Evolutionary conservation across 2,888 invertebrate species (phyloP).

Genomic region (Hymenopus coronatus): DNA sequence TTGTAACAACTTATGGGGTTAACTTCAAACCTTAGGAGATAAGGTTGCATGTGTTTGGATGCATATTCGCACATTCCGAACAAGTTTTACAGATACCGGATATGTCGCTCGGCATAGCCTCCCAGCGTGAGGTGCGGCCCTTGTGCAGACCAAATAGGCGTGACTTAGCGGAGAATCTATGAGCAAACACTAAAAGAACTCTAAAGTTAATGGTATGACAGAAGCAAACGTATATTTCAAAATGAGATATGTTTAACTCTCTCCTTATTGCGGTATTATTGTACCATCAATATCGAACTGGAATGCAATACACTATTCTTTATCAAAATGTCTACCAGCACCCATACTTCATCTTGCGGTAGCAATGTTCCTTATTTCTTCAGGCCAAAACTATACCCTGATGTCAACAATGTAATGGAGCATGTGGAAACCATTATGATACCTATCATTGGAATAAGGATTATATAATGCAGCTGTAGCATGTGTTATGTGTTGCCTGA

Average conservation of each 20-base stretch:
- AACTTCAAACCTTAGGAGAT: no score
- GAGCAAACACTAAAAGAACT: not conserved
- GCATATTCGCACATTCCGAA: not conserved
- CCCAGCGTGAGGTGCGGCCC: not conserved
- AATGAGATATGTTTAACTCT: not conserved
- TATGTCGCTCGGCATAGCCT: not conserved
- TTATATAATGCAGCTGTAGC: no score
- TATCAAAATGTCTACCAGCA: not conserved
- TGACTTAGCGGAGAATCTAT: not conserved
- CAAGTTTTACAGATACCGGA: not conserved
- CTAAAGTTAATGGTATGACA: not conserved
- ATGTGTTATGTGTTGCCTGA: no score
- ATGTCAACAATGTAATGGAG: no score
- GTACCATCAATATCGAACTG: not conserved
- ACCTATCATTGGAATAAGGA: no score
- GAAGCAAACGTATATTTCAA: not conserved
- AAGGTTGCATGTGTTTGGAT: not conserved
- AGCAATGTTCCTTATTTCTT: no score
- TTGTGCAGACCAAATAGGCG: not conserved
- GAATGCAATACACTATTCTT: not conserved
- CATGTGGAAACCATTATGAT: no score
- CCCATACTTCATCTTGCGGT: no score
- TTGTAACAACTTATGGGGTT: no score
- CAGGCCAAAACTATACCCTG: no score
- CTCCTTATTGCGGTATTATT: not conserved